Percentiles rank a stretch among this genome's conserved stretches.
phyloP scores from a whole-genome alignment of 2,797 vertebrate genomes.

The Nyctibius grandis region DNA sequence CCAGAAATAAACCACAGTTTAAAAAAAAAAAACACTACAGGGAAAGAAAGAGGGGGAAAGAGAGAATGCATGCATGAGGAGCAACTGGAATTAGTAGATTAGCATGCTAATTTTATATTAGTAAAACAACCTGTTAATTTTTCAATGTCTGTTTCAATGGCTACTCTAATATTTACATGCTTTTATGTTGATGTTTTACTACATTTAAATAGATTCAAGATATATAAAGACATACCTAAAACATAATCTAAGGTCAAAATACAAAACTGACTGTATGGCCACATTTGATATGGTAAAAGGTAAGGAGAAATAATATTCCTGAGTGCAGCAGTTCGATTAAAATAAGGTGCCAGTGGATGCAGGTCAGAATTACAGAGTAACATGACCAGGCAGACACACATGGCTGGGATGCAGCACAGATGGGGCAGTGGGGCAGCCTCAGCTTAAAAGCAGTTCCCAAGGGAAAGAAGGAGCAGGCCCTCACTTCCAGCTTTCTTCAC shows the following conservation, averaged over 20 bases:
- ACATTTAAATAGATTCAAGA: background rate
- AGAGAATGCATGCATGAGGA: background rate
- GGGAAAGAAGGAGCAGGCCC: background rate
- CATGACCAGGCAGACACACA: accelerated
- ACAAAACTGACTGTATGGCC: background rate
- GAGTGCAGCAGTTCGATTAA: background rate
- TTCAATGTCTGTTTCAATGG: background rate
- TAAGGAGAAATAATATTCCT: background rate
- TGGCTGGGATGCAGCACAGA: background rate
- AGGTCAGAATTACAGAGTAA: background rate
- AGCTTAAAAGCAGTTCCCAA: background rate
- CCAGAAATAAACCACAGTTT: background rate
- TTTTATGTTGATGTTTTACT: background rate
- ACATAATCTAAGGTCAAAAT: background rate
- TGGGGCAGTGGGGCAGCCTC: too few species aligned
- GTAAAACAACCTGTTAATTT: background rate
- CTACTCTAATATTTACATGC: background rate
- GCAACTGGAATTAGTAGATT: background rate
- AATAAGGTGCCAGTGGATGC: background rate
- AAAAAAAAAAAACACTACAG: background rate
- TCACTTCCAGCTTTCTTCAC: background rate
- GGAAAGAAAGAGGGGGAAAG: background rate
- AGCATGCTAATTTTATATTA: background rate
- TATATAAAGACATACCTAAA: background rate
- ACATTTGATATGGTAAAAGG: background rate